These are phyloP conservation scores for Campoletis raptor DNA, from an alignment of 2,888 invertebrate genomes.

Conservation along the genomic window DNA sequence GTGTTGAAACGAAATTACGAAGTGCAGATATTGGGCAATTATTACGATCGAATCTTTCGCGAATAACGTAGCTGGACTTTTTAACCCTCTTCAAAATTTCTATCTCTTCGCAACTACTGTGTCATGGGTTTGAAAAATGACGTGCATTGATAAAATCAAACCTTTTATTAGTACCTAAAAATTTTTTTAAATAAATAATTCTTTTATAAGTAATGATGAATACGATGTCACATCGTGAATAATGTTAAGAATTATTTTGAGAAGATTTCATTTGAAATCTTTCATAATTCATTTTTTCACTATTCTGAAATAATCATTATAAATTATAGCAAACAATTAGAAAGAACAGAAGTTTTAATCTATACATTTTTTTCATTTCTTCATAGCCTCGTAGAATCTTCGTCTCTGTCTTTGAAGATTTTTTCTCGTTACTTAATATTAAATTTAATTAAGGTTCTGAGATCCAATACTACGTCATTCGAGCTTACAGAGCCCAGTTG, in stretches of 20 bases:
- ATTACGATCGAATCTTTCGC: constrained; percentile 2
- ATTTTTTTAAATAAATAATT: background rate
- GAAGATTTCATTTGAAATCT: background rate
- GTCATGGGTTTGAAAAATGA: background rate
- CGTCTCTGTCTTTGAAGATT: background rate
- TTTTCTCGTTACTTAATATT: constrained; percentile 30
- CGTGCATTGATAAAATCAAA: background rate
- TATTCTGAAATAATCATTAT: background rate
- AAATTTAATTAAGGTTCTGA: constrained; percentile 50
- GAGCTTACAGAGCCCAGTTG: background rate
- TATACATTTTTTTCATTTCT: background rate
- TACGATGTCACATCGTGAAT: background rate
- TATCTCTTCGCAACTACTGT: background rate
- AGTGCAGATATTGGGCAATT: constrained; percentile 51
- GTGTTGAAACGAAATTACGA: constrained; percentile 58
- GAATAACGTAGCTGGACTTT: background rate
- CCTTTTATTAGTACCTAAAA: background rate
- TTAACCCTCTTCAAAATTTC: background rate
- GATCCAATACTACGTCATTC: constrained; percentile 13
- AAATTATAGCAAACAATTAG: constrained; percentile 8
- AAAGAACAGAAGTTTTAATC: background rate
- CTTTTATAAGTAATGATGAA: background rate
- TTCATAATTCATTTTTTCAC: background rate
- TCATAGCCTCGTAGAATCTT: constrained; percentile 1
- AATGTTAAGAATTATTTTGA: background rate